Conservation (phyloP, 2,888 invertebrate species). For the Scaptomyza parva region DNA sequence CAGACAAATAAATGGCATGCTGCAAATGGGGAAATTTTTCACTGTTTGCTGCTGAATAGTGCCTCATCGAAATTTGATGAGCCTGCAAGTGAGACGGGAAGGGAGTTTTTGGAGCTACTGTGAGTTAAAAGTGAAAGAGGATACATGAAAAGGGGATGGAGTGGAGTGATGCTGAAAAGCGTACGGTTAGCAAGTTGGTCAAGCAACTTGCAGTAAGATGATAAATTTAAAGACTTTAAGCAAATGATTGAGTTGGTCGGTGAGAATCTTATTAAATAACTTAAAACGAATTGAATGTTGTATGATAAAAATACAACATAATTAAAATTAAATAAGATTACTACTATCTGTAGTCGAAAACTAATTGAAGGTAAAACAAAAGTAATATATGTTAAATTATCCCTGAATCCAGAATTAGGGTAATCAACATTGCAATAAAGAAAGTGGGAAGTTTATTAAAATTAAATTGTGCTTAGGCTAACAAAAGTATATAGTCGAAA, state of each 20-base stretch:
- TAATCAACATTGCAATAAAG: no score
- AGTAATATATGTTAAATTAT: no score
- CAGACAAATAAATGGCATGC: slow-evolving; percentile 76
- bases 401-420: no score
- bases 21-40: slow-evolving; percentile 79
- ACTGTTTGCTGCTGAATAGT: slow-evolving; percentile 58
- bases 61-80: slow-evolving; percentile 32
- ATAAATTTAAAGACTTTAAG: slow-evolving; percentile 26
- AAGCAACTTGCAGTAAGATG: slow-evolving; percentile 6
- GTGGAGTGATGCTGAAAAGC: neutral
- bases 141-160: neutral
- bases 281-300: neutral
- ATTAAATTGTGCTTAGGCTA: no score
- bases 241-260: slow-evolving; percentile 10
- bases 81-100: neutral
- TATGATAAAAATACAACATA: no score
- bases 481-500: no score
- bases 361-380: neutral
- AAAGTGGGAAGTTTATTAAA: no score
- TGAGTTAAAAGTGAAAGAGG: neutral
- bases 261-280: neutral
- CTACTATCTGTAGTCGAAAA: no score
- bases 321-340: no score
- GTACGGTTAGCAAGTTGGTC: slow-evolving; percentile 47
- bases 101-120: neutral